These are phyloP conservation scores for Coremacera marginata DNA, from an alignment of 2,888 invertebrate species.

Conservation along the genomic window DNA sequence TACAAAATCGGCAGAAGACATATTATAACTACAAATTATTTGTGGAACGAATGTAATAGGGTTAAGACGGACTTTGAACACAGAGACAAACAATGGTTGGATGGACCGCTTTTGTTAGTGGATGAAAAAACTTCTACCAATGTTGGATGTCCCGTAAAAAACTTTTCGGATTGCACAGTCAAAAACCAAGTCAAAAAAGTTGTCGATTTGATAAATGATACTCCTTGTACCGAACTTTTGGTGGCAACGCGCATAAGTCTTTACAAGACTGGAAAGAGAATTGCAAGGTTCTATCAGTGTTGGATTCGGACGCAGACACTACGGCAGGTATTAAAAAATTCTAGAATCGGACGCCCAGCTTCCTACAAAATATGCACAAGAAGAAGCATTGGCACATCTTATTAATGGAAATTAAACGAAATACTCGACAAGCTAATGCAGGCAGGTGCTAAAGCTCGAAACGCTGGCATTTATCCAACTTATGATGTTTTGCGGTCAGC, in stretches of 20 bases:
- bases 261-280: no score
- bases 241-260: no score
- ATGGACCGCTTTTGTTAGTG: no score
- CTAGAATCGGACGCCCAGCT: background rate
- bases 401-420: constrained; percentile 25
- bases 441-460: constrained; percentile 15
- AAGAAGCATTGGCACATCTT: constrained; percentile 1
- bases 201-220: no score
- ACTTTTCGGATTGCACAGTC: no score
- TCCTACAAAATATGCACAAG: constrained; percentile 1
- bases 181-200: no score
- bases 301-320: constrained; percentile 7
- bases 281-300: constrained; percentile 11
- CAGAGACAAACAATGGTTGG: no score
- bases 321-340: constrained; percentile 20
- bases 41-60: background rate
- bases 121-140: no score
- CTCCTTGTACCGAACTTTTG: no score
- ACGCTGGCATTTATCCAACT: constrained; percentile 10
- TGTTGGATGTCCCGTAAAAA: no score
- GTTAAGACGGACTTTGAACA: background rate
- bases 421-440: constrained; percentile 24
- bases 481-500: background rate
- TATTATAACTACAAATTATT: background rate
- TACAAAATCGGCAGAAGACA: background rate